Evolutionary conservation across 2,113 vertebrate genomes (phyloP).

Genomic region (Chionodraco myersi): DNA sequence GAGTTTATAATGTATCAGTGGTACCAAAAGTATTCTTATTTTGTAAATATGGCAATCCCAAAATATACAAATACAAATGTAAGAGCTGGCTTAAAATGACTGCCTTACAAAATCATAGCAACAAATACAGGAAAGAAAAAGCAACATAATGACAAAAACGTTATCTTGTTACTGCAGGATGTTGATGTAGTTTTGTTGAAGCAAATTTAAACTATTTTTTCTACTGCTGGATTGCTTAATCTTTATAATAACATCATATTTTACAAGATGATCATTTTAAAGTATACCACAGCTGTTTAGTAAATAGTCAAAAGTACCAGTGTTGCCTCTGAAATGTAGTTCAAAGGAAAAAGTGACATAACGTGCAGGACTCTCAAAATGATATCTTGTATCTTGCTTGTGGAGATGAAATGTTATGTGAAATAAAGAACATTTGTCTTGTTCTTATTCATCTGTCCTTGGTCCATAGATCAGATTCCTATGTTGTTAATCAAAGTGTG

Average conservation of each 20-base stretch:
- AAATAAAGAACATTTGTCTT: neutral
- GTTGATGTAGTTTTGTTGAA: neutral
- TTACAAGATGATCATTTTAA: neutral
- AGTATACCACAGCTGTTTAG: neutral
- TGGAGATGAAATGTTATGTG: neutral
- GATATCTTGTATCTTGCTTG: neutral
- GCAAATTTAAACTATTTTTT: neutral
- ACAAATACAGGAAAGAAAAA: neutral
- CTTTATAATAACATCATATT: neutral
- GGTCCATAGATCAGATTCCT: constrained; percentile 31
- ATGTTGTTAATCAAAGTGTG: constrained; percentile 37
- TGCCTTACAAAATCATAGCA: neutral
- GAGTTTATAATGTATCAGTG: neutral
- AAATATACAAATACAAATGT: neutral
- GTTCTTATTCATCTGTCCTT: neutral
- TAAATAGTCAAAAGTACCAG: neutral
- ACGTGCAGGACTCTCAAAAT: neutral
- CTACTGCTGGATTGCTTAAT: neutral
- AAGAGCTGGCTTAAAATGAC: neutral
- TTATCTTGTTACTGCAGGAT: neutral
- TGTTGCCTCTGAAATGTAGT: neutral
- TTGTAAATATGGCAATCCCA: neutral
- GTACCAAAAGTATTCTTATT: neutral
- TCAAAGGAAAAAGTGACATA: neutral
- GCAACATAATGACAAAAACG: neutral